A percentile compares a stretch with the other conserved stretches of the same genome.
Evolutionary conservation across 2,888 invertebrate genomes (phyloP).

Genomic region (Ischnura elegans): DNA sequence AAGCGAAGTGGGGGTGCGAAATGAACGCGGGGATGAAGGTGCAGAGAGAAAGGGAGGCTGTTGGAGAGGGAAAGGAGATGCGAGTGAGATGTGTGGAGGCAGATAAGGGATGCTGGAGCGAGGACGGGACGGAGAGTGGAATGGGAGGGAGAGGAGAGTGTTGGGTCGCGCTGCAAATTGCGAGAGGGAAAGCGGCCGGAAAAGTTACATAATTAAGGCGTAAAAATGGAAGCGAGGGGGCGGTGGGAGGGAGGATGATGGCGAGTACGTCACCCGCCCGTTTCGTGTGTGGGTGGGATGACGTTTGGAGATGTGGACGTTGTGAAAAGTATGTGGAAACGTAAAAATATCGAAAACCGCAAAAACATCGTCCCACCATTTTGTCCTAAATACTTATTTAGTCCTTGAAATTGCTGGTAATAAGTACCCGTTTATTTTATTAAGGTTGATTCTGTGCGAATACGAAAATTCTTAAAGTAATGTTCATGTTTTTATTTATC

Average conservation of each 20-base stretch:
- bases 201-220: conserved; percentile 64
- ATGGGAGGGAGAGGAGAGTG: neutral
- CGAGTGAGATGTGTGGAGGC: neutral
- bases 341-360: no score
- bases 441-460: no score
- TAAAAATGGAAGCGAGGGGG: conserved; percentile 53
- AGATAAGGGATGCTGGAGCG: neutral
- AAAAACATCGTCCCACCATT: no score
- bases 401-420: no score
- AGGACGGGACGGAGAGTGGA: neutral
- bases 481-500: no score
- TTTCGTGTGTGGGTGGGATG: neutral
- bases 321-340: neutral
- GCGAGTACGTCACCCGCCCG: no score
- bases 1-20: neutral
- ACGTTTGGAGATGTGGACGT: neutral
- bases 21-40: neutral
- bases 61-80: neutral
- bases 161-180: conserved; percentile 30
- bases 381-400: no score
- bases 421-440: no score
- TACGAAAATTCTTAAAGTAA: no score
- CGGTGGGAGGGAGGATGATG: neutral
- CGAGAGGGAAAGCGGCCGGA: conserved; percentile 34
- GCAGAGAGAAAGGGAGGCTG: neutral